Evolutionary conservation across 2,888 invertebrate genomes (phyloP).

Genomic region (Patella pellucida): DNA sequence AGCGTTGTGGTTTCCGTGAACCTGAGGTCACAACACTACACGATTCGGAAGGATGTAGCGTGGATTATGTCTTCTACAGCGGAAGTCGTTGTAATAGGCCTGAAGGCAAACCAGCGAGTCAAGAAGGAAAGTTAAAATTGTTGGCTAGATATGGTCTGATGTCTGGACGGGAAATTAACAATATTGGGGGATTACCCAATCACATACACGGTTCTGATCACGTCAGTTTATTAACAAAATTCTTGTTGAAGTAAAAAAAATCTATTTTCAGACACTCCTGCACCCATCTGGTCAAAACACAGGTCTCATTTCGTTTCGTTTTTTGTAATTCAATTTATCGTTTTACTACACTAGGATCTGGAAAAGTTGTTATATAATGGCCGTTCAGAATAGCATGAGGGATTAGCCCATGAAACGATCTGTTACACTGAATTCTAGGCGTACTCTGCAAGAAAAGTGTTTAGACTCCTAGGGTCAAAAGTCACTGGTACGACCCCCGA

Average conservation of each 20-base stretch:
- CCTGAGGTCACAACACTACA: conserved; percentile 84
- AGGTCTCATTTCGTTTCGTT: too few species aligned
- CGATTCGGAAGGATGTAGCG: conserved; percentile 78
- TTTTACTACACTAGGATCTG: too few species aligned
- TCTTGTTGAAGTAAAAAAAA: conserved; percentile 32
- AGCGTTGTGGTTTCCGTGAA: conserved; percentile 63
- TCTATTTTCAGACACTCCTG: too few species aligned
- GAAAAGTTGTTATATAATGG: too few species aligned
- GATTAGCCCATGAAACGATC: too few species aligned
- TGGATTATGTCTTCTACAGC: conserved; percentile 91
- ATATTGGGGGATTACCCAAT: conserved; percentile 81
- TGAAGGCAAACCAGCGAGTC: conserved; percentile 26
- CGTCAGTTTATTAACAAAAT: conserved; percentile 59
- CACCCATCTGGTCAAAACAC: too few species aligned
- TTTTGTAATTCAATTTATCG: too few species aligned
- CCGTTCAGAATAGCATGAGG: too few species aligned
- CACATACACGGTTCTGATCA: conserved; percentile 63
- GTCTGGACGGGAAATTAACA: conserved; percentile 75
- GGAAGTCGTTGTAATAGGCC: conserved; percentile 30
- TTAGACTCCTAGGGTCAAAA: too few species aligned
- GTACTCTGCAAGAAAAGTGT: too few species aligned
- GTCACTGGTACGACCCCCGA: too few species aligned
- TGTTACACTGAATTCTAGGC: too few species aligned
- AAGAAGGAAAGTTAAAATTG: conserved; percentile 75
- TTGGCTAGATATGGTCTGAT: conserved; percentile 80